Conservation (phyloP, 2,113 vertebrate genomes). For the Zonotrichia leucophrys region DNA sequence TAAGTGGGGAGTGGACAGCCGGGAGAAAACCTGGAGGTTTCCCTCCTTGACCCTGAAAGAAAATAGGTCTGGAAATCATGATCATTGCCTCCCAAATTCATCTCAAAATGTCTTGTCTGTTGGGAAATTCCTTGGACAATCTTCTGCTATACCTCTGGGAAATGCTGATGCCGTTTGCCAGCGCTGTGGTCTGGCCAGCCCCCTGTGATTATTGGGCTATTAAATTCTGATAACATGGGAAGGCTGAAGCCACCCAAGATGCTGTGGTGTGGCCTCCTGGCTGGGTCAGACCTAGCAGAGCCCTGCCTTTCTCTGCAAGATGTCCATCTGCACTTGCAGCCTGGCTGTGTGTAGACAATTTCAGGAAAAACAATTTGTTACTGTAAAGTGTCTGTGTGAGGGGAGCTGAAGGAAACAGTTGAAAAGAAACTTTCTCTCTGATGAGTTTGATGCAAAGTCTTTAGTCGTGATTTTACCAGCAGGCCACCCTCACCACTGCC, state of each 20-base stretch:
- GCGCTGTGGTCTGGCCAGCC: neutral
- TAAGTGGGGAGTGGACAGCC: rapidly evolving
- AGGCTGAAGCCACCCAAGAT: neutral
- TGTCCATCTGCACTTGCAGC: neutral
- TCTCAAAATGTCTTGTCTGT: neutral
- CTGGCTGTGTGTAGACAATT: neutral
- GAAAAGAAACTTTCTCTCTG: neutral
- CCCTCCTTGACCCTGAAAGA: neutral
- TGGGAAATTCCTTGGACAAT: neutral
- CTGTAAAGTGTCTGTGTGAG: neutral
- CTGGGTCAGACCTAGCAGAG: neutral
- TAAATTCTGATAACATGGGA: neutral
- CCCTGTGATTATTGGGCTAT: neutral
- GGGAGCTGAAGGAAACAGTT: neutral
- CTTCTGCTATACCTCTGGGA: neutral
- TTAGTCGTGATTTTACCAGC: neutral
- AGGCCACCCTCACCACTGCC: neutral
- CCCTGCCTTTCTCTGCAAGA: neutral
- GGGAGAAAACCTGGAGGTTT: neutral
- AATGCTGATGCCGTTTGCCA: neutral
- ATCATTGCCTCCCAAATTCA: neutral
- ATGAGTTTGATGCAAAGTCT: neutral
- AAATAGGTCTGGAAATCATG: neutral
- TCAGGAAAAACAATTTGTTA: neutral
- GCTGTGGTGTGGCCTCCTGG: neutral